Percentiles rank a stretch among this genome's conserved stretches.
These are phyloP conservation scores for Cryptosula pallasiana DNA, from an alignment of 2,888 invertebrate species.

Conservation along the genomic window DNA sequence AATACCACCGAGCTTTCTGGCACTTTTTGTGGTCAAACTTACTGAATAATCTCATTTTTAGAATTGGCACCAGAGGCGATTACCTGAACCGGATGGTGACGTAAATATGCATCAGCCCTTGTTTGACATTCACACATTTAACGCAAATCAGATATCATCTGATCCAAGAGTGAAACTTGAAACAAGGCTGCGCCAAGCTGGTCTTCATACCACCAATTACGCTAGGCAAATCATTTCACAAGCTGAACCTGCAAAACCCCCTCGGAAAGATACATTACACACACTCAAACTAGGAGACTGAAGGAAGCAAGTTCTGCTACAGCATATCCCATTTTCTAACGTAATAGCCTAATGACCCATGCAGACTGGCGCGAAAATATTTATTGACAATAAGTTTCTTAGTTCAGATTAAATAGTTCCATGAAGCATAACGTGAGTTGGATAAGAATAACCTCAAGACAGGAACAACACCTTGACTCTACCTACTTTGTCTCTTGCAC, in stretches of 20 bases:
- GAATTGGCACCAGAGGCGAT: constrained; percentile 37
- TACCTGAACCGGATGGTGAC: constrained; percentile 35
- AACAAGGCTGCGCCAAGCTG: constrained; percentile 44
- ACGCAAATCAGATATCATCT: constrained; percentile 43
- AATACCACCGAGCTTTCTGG: no score
- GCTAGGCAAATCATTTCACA: constrained; percentile 40
- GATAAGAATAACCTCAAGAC: no score
- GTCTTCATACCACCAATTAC: constrained; percentile 43
- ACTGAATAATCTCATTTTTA: constrained; percentile 22
- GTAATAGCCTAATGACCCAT: no score
- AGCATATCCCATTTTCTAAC: no score
- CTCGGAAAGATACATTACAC: constrained; percentile 45
- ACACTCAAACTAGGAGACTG: constrained; percentile 34
- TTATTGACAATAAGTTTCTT: no score
- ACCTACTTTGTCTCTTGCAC: no score
- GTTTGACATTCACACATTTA: constrained; percentile 41
- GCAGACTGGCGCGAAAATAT: no score
- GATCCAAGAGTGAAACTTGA: constrained; percentile 49
- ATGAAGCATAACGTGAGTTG: no score
- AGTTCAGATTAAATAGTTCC: no score
- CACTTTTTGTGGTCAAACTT: no score
- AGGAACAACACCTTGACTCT: no score
- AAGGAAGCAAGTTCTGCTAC: no score
- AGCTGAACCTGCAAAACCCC: constrained; percentile 38
- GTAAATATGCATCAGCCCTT: constrained; percentile 40